A percentile compares a stretch with the other conserved stretches of the same genome.
These are phyloP conservation scores for Carduelis carduelis DNA, from an alignment of 2,797 vertebrate species.

Conservation along the genomic window DNA sequence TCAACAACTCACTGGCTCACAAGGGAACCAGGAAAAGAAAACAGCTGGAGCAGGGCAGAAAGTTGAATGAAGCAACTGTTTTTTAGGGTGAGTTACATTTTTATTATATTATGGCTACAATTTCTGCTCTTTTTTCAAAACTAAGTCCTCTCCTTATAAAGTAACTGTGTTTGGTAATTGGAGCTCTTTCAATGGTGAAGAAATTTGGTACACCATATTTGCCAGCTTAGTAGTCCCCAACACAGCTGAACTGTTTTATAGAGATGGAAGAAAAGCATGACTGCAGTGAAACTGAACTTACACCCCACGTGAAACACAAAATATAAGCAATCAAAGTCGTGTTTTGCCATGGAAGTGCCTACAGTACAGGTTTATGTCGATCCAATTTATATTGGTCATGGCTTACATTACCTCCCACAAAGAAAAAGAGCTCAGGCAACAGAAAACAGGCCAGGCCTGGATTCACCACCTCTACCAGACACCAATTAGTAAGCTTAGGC, in stretches of 20 bases:
- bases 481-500: background rate
- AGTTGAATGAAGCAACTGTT: background rate
- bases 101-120: background rate
- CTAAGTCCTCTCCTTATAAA: background rate
- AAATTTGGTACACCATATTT: background rate
- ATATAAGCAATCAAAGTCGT: background rate
- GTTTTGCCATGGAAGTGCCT: background rate
- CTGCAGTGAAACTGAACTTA: background rate
- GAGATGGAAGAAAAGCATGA: background rate
- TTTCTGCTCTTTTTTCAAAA: background rate
- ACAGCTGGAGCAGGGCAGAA: background rate
- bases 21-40: background rate
- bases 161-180: background rate
- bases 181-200: background rate
- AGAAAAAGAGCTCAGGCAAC: background rate
- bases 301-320: background rate
- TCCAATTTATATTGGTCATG: background rate
- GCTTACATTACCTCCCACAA: background rate
- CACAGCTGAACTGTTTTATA: background rate
- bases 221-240: background rate
- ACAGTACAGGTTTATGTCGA: background rate
- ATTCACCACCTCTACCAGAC: background rate
- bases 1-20: background rate
- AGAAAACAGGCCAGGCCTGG: background rate
- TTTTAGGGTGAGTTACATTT: background rate